phyloP scores from a whole-genome alignment of 2,113 vertebrate genomes.

The Philantomba maxwellii region DNA sequence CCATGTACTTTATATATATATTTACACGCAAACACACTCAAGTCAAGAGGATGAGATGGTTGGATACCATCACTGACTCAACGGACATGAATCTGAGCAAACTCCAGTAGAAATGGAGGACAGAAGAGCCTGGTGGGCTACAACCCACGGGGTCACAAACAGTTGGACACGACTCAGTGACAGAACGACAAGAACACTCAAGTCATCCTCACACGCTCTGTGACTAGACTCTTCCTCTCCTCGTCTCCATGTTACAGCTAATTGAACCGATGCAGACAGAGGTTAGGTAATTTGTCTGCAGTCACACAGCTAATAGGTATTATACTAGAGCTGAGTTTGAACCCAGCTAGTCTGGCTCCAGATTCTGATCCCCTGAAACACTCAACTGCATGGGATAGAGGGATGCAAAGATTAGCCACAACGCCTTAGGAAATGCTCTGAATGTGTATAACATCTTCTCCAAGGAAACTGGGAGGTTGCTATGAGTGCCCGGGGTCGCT shows the following conservation, averaged over 20 bases:
- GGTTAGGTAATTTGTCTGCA: neutral
- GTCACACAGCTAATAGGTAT: neutral
- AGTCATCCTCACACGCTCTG: fast-evolving
- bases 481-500: fast-evolving
- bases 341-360: neutral
- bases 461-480: neutral
- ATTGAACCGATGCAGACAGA: neutral
- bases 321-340: neutral
- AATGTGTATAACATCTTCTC: fast-evolving
- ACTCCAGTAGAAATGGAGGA: neutral
- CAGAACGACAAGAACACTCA: neutral
- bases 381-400: fast-evolving
- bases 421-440: neutral
- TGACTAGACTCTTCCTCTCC: too few species aligned
- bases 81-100: neutral
- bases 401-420: neutral
- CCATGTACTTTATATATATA: fast-evolving
- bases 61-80: neutral
- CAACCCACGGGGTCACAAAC: neutral
- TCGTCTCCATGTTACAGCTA: fast-evolving
- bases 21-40: neutral
- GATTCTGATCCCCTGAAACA: neutral
- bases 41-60: neutral
- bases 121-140: neutral
- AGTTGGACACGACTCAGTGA: neutral